phyloP scores from a whole-genome alignment of 2,888 invertebrate species.

The Aplocera efformata region DNA sequence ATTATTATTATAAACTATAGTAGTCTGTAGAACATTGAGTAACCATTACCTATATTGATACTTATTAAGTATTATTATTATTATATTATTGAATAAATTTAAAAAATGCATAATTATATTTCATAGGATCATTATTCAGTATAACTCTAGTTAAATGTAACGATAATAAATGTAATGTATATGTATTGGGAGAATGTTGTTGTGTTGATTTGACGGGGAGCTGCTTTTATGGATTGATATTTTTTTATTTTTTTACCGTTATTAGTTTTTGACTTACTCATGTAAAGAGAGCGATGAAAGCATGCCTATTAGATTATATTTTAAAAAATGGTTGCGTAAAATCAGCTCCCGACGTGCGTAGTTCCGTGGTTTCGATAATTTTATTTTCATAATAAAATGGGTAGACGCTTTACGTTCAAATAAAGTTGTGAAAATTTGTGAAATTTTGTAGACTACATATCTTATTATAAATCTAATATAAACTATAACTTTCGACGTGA shows the following conservation, averaged over 20 bases:
- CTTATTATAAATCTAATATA: constrained; percentile 81
- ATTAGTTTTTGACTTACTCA: constrained; percentile 77
- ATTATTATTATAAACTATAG: constrained; percentile 70
- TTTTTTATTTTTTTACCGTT: constrained; percentile 81
- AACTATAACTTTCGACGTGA: constrained; percentile 77
- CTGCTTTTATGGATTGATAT: constrained; percentile 76
- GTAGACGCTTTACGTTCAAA: constrained; percentile 81
- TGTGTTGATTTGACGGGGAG: constrained; percentile 65
- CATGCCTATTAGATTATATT: constrained; percentile 81
- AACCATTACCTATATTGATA: constrained; percentile 80
- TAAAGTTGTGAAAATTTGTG: constrained; percentile 81
- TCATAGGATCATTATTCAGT: constrained; percentile 82
- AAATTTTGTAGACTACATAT: constrained; percentile 81
- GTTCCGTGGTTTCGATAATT: constrained; percentile 76
- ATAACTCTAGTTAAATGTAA: constrained; percentile 81
- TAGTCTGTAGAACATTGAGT: constrained; percentile 79
- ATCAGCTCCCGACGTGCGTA: constrained; percentile 71
- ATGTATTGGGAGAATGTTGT: constrained; percentile 56
- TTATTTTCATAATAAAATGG: constrained; percentile 80
- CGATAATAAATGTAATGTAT: constrained; percentile 69
- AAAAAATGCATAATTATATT: constrained; percentile 82
- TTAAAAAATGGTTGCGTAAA: constrained; percentile 76
- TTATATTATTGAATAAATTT: constrained; percentile 80
- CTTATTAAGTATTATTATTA: constrained; percentile 80
- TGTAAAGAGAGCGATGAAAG: constrained; percentile 66